Evolutionary conservation across 2,888 invertebrate genomes (phyloP).

Genomic region (Lochmaea capreae): DNA sequence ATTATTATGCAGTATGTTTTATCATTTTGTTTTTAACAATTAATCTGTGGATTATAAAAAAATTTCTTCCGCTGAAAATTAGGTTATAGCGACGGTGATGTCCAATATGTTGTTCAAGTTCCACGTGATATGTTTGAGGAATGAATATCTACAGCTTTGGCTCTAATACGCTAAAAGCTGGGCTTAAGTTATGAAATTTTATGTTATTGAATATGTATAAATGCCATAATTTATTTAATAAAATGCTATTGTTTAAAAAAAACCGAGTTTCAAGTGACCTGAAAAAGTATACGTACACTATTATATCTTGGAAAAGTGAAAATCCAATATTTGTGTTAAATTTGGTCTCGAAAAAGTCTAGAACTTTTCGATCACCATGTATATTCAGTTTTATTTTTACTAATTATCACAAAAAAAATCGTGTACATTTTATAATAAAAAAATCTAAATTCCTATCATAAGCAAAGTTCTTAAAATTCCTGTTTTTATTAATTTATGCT

Average conservation of each 20-base stretch:
- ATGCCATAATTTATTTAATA: conserved; percentile 61
- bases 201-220: conserved; percentile 58
- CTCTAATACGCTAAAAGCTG: conserved; percentile 61
- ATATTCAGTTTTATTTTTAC: too few species aligned
- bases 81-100: conserved; percentile 51
- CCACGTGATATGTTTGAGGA: conserved; percentile 64
- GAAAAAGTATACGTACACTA: conserved; percentile 12
- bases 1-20: conserved; percentile 7
- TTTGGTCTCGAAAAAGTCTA: too few species aligned
- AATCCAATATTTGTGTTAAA: too few species aligned
- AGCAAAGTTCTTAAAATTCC: too few species aligned
- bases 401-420: too few species aligned
- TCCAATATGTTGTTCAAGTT: conserved; percentile 56
- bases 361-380: too few species aligned
- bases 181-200: conserved; percentile 57
- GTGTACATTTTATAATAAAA: too few species aligned
- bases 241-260: conserved; percentile 59
- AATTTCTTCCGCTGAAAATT: not conserved
- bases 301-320: not conserved
- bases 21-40: conserved; percentile 39
- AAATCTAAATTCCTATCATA: too few species aligned
- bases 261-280: conserved; percentile 56
- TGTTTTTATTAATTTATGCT: too few species aligned
- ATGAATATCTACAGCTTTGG: conserved; percentile 62
- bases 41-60: conserved; percentile 48